These are phyloP conservation scores for Ceratina calcarata DNA, from an alignment of 1,140 invertebrate species.

Conservation along the genomic window DNA sequence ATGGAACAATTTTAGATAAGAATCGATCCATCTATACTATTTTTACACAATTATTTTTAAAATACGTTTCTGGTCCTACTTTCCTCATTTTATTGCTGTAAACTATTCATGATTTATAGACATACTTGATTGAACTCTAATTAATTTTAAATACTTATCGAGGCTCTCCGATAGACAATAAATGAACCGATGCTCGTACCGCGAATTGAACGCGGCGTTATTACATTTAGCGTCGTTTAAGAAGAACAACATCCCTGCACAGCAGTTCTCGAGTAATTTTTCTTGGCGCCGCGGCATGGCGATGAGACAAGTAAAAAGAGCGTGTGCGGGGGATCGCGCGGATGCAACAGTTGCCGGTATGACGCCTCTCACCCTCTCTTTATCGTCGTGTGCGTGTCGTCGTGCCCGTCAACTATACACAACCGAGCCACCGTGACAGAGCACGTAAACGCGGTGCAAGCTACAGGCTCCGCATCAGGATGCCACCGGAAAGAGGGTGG, in stretches of 20 bases:
- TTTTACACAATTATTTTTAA: no score
- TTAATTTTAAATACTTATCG: no score
- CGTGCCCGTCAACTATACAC: constrained; percentile 28
- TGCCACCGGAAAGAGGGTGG: constrained; percentile 59
- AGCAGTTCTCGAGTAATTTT: constrained; percentile 4
- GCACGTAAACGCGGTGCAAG: constrained; percentile 54
- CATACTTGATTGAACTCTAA: no score
- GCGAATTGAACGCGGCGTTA: background rate
- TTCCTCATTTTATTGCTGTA: no score
- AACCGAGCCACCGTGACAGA: constrained; percentile 51
- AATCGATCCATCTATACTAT: no score
- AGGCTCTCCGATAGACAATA: no score
- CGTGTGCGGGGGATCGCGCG: background rate
- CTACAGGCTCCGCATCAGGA: constrained; percentile 61
- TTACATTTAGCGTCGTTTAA: constrained; percentile 18
- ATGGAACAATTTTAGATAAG: no score
- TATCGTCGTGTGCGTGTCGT: constrained; percentile 53
- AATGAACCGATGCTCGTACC: no score
- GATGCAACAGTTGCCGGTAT: constrained; percentile 74
- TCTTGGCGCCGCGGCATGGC: background rate
- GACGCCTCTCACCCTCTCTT: constrained; percentile 54
- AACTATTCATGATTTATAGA: no score
- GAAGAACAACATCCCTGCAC: background rate
- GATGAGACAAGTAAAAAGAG: constrained; percentile 20
- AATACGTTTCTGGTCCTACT: no score